Base-by-base conservation (phyloP, 1,140 invertebrate genomes). In the Archivesica marissinica region DNA sequence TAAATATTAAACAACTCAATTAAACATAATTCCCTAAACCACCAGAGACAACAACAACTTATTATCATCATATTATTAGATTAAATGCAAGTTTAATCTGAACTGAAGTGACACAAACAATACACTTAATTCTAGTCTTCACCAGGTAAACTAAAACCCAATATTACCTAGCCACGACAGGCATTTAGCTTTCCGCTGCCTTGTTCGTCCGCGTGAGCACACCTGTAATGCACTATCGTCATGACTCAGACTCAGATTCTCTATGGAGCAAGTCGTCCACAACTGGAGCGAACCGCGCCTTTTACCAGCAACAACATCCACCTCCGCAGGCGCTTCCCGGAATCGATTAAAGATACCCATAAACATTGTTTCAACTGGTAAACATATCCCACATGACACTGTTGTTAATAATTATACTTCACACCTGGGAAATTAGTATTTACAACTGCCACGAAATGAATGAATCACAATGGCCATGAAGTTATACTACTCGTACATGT, bases 131-230 rank as follows among this genome's bases (percentile, higher is more conserved):
- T 59, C 6, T 64, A 64, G 28, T 7, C 20, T 25, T 68, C 2
- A n/a, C 6, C 30, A 39, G 35, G 33, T 25, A 39, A 20, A 38
- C 35, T 66, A 11, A 68, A 1, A 64, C 30, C n/a, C n/a, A 1
- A 54, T 38, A 66, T 39, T 82, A 83, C 80, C 80, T 83, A 83
- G 23, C 80, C 64, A 72, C 9, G 80, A 83, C 1, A 83, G 47
- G 33, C 80, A 83, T 38, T 72, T 74, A 64, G 28, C 75, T 56
- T 83, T 83, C 1, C 64, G 68, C 13, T 59, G 68, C 64, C 75
- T 83, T 2, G 80, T 61, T 20, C 80, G 68, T 17, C 80, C 80
- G 6, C 80, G 33, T 2, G 50, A 28, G 17, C 80, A 50, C 20
- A 54, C 30, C 39, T 75, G 68, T 47, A 83, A 13, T 3, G 64